Conservation (phyloP, 2,113 vertebrate genomes). For the Glaucidium brasilianum region DNA sequence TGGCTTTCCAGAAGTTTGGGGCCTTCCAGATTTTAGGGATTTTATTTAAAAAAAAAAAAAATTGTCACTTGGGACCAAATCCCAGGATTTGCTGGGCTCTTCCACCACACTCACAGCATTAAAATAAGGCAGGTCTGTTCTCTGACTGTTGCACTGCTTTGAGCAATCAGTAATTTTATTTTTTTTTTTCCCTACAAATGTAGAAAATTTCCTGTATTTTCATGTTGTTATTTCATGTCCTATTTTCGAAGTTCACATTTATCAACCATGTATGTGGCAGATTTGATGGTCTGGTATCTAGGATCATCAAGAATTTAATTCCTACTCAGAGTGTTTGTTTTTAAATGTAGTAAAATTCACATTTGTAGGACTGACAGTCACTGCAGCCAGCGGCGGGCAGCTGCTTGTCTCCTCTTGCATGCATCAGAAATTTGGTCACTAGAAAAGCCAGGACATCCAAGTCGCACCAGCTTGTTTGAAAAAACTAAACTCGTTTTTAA, state of each 20-base stretch:
- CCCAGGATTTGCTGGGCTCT: rapidly evolving
- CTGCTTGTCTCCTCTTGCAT: rapidly evolving
- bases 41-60: too few species aligned
- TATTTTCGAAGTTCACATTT: neutral
- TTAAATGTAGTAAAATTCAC: neutral
- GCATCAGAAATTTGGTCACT: neutral
- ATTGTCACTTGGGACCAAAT: neutral
- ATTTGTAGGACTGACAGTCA: neutral
- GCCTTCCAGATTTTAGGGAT: neutral
- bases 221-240: rapidly evolving
- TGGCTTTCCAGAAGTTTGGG: neutral
- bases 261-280: rapidly evolving
- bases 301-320: neutral
- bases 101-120: rapidly evolving
- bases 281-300: too few species aligned
- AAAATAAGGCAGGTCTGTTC: too few species aligned
- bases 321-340: neutral
- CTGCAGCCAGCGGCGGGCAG: neutral
- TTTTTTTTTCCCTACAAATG: rapidly evolving
- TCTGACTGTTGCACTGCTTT: neutral
- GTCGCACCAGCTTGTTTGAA: neutral
- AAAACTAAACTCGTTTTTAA: neutral
- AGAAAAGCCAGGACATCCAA: neutral
- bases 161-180: too few species aligned
- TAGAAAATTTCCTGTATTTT: neutral